These are phyloP conservation scores for Graphium colonna DNA, from an alignment of 2,888 invertebrate genomes.

Conservation along the genomic window DNA sequence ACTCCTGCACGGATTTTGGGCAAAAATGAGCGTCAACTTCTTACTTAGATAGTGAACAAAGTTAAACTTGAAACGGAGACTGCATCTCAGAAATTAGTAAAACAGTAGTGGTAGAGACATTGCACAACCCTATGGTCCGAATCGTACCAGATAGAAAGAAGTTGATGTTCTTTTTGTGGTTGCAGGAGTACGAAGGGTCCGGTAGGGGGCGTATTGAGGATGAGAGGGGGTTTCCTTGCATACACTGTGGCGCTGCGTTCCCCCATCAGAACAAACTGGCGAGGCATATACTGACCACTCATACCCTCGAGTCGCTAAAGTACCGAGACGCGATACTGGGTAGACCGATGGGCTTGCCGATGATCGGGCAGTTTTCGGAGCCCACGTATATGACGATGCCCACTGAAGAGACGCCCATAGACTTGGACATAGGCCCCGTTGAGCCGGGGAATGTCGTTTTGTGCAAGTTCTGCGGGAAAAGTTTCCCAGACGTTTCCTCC, in stretches of 20 bases:
- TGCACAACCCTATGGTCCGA: constrained; percentile 72
- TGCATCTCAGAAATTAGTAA: constrained; percentile 78
- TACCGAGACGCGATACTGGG: constrained; percentile 85
- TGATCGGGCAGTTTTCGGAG: constrained; percentile 72
- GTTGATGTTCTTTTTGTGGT: constrained; percentile 93
- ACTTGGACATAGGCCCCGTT: constrained; percentile 76
- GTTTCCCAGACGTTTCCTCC: constrained; percentile 93
- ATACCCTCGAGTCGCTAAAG: constrained; percentile 92
- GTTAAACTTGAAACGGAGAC: constrained; percentile 63
- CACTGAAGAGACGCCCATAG: constrained; percentile 82
- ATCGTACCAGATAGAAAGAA: constrained; percentile 84
- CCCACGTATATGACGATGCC: constrained; percentile 70
- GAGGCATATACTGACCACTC: constrained; percentile 92
- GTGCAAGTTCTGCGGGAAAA: constrained; percentile 96
- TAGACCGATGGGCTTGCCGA: constrained; percentile 58
- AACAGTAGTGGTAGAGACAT: constrained; percentile 75
- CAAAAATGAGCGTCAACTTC: constrained; percentile 95
- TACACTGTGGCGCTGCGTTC: constrained; percentile 94
- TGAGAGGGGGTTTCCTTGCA: constrained; percentile 86
- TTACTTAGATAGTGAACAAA: constrained; percentile 78
- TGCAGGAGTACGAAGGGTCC: constrained; percentile 93
- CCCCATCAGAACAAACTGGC: constrained; percentile 95
- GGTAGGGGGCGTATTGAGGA: constrained; percentile 75
- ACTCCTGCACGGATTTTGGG: constrained; percentile 82
- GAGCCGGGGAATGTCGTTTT: constrained; percentile 89